Evolutionary conservation across 2,888 invertebrate genomes (phyloP).

Genomic region (Melolontha melolontha): DNA sequence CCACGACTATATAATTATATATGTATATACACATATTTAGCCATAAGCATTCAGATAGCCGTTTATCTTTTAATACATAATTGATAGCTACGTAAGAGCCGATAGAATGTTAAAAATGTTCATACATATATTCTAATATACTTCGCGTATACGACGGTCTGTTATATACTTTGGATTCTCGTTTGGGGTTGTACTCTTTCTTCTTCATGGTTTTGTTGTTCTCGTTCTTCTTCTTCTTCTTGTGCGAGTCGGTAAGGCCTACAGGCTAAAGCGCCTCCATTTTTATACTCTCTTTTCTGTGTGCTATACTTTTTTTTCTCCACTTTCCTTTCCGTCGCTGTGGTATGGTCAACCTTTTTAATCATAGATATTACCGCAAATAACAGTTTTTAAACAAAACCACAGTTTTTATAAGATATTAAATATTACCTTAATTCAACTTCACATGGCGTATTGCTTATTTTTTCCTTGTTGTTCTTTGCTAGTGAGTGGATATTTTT

Average conservation of each 20-base stretch:
- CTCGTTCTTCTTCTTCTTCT: conserved; percentile 4
- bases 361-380: conserved; percentile 45
- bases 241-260: conserved; percentile 23
- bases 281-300: conserved; percentile 19
- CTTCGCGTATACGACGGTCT: conserved; percentile 16
- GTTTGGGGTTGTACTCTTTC: conserved; percentile 27
- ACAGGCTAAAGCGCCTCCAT: conserved; percentile 38
- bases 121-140: conserved; percentile 58
- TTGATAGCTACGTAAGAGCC: conserved; percentile 65
- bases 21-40: conserved; percentile 67
- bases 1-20: conserved; percentile 66
- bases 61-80: conserved; percentile 67
- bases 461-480: too few species aligned
- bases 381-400: conserved; percentile 44
- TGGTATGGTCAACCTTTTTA: conserved; percentile 43
- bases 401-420: conserved; percentile 45
- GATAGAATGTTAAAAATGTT: conserved; percentile 66
- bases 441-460: too few species aligned
- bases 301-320: conserved; percentile 9
- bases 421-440: conserved; percentile 38
- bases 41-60: conserved; percentile 66
- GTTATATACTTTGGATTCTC: conserved; percentile 9
- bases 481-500: background rate
- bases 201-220: conserved; percentile 16
- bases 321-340: conserved; percentile 16